phyloP scores from a whole-genome alignment of 2,113 vertebrate species.

The Setophaga coronata region DNA sequence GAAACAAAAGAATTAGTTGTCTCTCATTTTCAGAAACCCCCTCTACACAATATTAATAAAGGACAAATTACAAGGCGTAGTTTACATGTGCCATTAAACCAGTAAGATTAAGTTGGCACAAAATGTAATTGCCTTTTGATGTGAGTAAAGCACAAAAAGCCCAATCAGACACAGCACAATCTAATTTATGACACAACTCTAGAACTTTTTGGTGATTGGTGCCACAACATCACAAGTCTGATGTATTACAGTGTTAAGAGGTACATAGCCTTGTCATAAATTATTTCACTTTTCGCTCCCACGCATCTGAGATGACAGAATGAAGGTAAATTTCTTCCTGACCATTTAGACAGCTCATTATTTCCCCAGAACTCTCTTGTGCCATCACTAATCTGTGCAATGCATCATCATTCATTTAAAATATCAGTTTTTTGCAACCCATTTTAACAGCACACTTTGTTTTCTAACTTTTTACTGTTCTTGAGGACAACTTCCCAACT shows the following conservation, averaged over 20 bases:
- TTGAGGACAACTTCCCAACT: neutral
- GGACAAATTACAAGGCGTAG: conserved; percentile 56
- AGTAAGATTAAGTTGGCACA: conserved; percentile 60
- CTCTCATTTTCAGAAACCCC: neutral
- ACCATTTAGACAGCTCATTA: conserved; percentile 36
- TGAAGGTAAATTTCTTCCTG: neutral
- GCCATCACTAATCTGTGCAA: neutral
- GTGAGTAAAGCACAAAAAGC: conserved; percentile 53
- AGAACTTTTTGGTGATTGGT: conserved; percentile 51
- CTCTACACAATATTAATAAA: conserved; percentile 39
- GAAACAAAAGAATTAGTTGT: conserved; percentile 10
- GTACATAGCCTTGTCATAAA: conserved; percentile 13
- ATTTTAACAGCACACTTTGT: neutral
- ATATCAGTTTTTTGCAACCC: neutral
- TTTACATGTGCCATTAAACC: conserved; percentile 65
- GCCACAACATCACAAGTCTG: conserved; percentile 38
- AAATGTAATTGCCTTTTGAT: conserved; percentile 67
- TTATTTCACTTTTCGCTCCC: neutral
- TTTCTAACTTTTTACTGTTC: neutral
- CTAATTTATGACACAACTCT: conserved; percentile 38
- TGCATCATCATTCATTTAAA: conserved; percentile 10
- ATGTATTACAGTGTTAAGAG: conserved; percentile 35
- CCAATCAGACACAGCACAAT: conserved; percentile 19
- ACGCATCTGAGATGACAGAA: neutral
- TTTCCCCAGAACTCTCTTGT: neutral